Conservation (phyloP, 1,140 invertebrate genomes). For the Lepidurus apus region DNA sequence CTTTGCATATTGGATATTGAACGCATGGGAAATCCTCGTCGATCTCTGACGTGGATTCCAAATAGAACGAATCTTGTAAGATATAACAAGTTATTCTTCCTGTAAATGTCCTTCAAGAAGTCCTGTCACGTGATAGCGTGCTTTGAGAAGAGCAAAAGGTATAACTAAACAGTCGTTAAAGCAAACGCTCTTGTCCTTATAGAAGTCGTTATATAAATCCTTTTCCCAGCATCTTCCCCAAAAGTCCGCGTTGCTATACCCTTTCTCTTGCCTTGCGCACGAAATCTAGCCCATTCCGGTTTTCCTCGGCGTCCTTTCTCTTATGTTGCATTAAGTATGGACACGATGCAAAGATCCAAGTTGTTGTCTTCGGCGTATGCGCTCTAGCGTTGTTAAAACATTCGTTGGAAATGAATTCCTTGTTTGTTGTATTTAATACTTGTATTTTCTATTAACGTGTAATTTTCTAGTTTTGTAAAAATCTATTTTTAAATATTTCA, state of each 20-base stretch:
- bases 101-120: not conserved
- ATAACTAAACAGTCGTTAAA: not conserved
- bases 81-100: not conserved
- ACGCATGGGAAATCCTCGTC: too few relatives aligned
- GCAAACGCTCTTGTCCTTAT: not conserved
- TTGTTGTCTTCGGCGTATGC: not conserved
- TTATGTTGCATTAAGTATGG: not conserved
- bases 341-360: not conserved
- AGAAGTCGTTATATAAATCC: not conserved
- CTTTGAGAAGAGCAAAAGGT: not conserved
- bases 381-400: too few relatives aligned
- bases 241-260: not conserved
- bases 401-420: too few relatives aligned
- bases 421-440: too few relatives aligned
- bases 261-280: slow-evolving; percentile 18
- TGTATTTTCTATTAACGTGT: too few relatives aligned
- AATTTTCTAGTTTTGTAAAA: too few relatives aligned
- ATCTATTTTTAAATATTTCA: too few relatives aligned
- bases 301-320: not conserved
- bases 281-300: slow-evolving; percentile 2
- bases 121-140: not conserved
- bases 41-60: too few relatives aligned
- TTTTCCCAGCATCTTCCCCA: not conserved
- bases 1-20: not conserved
- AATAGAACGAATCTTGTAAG: too few relatives aligned